Evolutionary conservation across 1,140 invertebrate genomes (phyloP).

Genomic region (Fopius arisanus): DNA sequence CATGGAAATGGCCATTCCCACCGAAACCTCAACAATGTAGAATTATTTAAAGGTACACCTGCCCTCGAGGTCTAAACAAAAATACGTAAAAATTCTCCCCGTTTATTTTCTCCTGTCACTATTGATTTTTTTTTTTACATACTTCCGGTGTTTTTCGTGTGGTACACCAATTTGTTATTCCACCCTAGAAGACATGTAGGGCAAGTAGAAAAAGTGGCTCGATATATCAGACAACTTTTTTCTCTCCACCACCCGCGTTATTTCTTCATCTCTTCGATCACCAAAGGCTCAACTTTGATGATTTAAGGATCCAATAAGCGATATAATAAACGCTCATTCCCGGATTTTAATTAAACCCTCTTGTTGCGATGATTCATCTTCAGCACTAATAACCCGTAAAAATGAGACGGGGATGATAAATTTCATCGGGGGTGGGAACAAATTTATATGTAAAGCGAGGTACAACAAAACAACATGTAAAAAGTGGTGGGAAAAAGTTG

Average conservation of each 20-base stretch:
- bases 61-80: not conserved
- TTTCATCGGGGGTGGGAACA: not conserved
- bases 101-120: not conserved
- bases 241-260: not conserved
- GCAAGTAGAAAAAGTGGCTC: constrained; percentile 1
- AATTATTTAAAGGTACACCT: not conserved
- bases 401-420: not conserved
- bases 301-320: constrained; percentile 1
- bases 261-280: not conserved
- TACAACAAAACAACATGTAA: not conserved
- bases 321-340: not conserved
- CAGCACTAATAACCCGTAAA: not conserved
- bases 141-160: not conserved
- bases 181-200: not conserved
- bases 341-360: not conserved
- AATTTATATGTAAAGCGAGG: not conserved
- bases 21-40: not conserved
- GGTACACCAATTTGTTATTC: not conserved
- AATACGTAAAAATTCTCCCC: not conserved
- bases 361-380: not conserved
- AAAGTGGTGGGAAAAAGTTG: constrained; percentile 17
- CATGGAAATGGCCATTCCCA: not conserved
- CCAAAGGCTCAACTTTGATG: not conserved
- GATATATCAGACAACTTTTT: not conserved
- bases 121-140: not conserved